These are phyloP conservation scores for Endomychus coccineus DNA, from an alignment of 2,888 invertebrate species.

Conservation along the genomic window DNA sequence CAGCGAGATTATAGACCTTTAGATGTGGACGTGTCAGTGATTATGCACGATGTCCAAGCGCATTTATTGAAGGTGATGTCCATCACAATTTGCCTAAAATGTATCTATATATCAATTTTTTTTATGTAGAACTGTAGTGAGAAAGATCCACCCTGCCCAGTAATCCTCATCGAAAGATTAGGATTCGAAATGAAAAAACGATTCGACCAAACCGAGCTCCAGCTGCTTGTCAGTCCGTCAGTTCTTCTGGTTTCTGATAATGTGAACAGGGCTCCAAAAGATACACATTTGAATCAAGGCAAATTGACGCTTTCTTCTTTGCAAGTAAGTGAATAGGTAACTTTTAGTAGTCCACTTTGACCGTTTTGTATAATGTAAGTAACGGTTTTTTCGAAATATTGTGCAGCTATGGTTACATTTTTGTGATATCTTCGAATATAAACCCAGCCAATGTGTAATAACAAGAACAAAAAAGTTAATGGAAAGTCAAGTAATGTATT, in stretches of 20 bases:
- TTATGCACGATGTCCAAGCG: conserved; percentile 91
- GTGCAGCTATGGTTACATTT: no score
- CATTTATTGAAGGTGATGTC: conserved; percentile 70
- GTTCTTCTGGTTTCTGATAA: conserved; percentile 74
- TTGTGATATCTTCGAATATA: no score
- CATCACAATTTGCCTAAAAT: neutral
- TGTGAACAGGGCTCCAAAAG: conserved; percentile 59
- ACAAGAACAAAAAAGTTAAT: no score
- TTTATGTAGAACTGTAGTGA: conserved; percentile 73
- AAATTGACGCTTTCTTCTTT: conserved; percentile 78
- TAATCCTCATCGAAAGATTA: conserved; percentile 79
- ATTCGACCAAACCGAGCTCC: conserved; percentile 85
- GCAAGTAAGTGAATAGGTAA: conserved; percentile 58
- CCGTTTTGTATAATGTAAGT: no score
- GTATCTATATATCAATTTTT: neutral
- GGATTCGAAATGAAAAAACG: conserved; percentile 97
- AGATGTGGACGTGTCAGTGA: conserved; percentile 86
- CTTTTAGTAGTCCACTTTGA: no score
- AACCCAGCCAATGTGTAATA: no score
- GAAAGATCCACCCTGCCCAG: conserved; percentile 86
- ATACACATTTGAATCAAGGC: conserved; percentile 72
- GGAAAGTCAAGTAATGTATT: no score
- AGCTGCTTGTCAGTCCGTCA: conserved; percentile 82
- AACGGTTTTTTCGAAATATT: no score
- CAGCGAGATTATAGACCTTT: conserved; percentile 81